phyloP scores from a whole-genome alignment of 1,140 invertebrate genomes.

The Zaprionus africanus region DNA sequence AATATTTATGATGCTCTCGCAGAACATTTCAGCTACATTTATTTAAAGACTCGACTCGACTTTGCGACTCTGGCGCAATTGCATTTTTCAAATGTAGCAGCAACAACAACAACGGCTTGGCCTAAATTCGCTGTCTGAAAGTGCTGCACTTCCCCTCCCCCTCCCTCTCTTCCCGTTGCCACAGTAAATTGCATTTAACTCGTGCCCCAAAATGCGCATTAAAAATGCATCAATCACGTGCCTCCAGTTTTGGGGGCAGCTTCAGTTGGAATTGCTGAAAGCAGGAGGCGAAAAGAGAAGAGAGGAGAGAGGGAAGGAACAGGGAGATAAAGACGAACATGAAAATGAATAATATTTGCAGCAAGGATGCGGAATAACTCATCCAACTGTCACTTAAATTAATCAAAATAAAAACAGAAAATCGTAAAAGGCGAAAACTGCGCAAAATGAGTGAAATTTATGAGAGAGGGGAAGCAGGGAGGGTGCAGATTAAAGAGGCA shows the following conservation, averaged over 20 bases:
- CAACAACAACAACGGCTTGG: slow-evolving; percentile 2
- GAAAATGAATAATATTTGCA: slow-evolving; percentile 65
- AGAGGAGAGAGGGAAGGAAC: background rate
- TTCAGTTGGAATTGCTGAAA: slow-evolving; percentile 6
- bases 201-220: slow-evolving; percentile 66
- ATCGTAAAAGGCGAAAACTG: slow-evolving; percentile 5
- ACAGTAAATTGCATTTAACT: slow-evolving; percentile 49
- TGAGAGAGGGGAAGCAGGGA: background rate
- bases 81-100: slow-evolving; percentile 36
- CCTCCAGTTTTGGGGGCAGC: slow-evolving; percentile 26
- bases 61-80: slow-evolving; percentile 14
- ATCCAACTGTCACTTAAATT: slow-evolving; percentile 53
- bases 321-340: slow-evolving; percentile 60
- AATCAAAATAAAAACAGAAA: slow-evolving; percentile 67
- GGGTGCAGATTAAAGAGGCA: too few species aligned
- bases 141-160: background rate
- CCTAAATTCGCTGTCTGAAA: slow-evolving; percentile 23
- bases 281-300: background rate
- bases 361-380: slow-evolving; percentile 21
- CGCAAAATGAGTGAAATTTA: background rate
- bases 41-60: slow-evolving; percentile 38
- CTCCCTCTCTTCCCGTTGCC: background rate
- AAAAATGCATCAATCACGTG: slow-evolving; percentile 83
- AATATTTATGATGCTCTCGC: slow-evolving; percentile 43
- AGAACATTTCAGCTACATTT: slow-evolving; percentile 39